These are phyloP conservation scores for Lagopus leucura DNA, from an alignment of 2,113 vertebrate species.

Conservation along the genomic window DNA sequence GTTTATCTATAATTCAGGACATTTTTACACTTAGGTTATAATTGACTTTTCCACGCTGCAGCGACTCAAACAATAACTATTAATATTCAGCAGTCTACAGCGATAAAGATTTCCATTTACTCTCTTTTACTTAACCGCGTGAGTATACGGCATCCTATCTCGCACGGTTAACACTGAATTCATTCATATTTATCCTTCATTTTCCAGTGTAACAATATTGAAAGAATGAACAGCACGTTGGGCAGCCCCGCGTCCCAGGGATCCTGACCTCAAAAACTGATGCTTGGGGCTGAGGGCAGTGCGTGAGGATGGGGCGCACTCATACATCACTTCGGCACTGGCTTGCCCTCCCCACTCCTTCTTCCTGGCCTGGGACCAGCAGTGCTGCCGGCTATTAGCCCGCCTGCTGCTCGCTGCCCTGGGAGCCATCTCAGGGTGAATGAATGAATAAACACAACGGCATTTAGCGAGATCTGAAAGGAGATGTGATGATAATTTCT, in stretches of 20 bases:
- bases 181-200: constrained; percentile 68
- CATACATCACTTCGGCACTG: not conserved
- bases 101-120: constrained; percentile 78
- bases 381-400: constrained; percentile 52
- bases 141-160: constrained; percentile 67
- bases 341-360: not conserved
- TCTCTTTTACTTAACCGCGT: constrained; percentile 58
- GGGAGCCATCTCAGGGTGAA: constrained; percentile 46
- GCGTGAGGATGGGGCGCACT: not conserved
- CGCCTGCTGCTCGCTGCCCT: constrained; percentile 62
- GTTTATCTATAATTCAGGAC: constrained; percentile 77
- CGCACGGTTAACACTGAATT: constrained; percentile 47
- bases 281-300: fast-evolving
- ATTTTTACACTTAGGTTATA: constrained; percentile 72
- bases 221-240: not conserved
- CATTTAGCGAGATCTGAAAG: constrained; percentile 53
- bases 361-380: constrained; percentile 53
- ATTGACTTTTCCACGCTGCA: constrained; percentile 75
- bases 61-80: constrained; percentile 77
- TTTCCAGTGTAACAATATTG: constrained; percentile 30
- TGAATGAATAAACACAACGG: constrained; percentile 69
- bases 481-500: constrained; percentile 67
- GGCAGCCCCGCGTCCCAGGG: not conserved
- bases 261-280: not conserved
- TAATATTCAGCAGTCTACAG: constrained; percentile 76